These are phyloP conservation scores for Tanypteryx hageni DNA, from an alignment of 2,888 invertebrate species.

Conservation along the genomic window DNA sequence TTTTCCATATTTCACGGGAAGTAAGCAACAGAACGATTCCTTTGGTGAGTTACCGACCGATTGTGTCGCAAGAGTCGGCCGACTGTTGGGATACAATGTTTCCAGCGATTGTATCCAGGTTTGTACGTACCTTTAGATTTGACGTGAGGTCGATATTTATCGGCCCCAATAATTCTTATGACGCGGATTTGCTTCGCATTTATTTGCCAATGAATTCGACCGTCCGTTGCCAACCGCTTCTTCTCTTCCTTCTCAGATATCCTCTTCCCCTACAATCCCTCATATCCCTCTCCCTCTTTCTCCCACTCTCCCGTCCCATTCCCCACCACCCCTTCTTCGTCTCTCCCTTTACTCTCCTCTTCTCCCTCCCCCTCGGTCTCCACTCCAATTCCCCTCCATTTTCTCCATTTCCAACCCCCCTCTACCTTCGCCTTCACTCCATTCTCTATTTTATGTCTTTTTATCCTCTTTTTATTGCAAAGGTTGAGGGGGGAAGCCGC, in stretches of 20 bases:
- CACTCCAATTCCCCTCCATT: background rate
- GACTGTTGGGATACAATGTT: too few relatives aligned
- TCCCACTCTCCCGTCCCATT: background rate
- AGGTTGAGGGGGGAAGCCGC: background rate
- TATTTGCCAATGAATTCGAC: too few relatives aligned
- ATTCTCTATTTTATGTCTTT: conserved; percentile 25
- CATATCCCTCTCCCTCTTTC: background rate
- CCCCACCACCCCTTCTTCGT: background rate
- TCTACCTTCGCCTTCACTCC: background rate
- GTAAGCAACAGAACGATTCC: too few relatives aligned
- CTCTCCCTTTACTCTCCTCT: background rate
- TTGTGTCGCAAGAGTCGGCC: too few relatives aligned
- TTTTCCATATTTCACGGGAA: too few relatives aligned
- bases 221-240: background rate
- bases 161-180: too few relatives aligned
- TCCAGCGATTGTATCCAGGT: too few relatives aligned
- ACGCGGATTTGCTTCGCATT: too few relatives aligned
- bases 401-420: background rate
- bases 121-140: too few relatives aligned
- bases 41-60: too few relatives aligned
- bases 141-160: too few relatives aligned
- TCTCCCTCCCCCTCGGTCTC: background rate
- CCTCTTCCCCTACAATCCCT: background rate
- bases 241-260: background rate
- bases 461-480: conserved; percentile 55